Conservation (phyloP, 2,113 vertebrate species). For the Enhydra lutris region DNA sequence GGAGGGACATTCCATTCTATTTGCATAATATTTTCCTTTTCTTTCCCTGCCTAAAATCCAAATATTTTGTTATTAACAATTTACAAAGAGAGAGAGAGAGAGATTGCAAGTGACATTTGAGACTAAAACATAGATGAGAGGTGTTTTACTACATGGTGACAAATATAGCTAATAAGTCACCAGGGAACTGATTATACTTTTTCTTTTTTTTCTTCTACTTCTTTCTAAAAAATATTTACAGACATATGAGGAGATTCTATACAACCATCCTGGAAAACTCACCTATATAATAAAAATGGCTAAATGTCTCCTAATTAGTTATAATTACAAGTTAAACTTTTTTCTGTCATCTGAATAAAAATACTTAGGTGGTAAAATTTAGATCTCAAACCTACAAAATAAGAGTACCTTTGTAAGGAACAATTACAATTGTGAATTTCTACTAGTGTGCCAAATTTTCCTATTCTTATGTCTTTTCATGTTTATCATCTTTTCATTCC, state of each 20-base stretch:
- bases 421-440: background rate
- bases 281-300: background rate
- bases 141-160: slow-evolving; percentile 24
- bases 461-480: background rate
- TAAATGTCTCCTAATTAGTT: background rate
- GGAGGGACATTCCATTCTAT: slow-evolving; percentile 43
- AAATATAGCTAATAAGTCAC: background rate
- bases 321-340: background rate
- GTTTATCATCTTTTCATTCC: background rate
- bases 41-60: background rate
- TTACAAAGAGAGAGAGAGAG: slow-evolving; percentile 4
- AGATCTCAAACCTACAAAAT: background rate
- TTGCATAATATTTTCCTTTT: slow-evolving; percentile 55
- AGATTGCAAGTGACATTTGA: slow-evolving; percentile 58
- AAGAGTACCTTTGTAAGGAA: background rate
- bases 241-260: background rate
- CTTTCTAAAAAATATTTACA: background rate
- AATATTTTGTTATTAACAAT: slow-evolving; percentile 65
- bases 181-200: background rate
- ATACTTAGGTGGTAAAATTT: background rate
- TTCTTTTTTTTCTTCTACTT: background rate
- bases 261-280: background rate
- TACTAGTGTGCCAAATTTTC: background rate
- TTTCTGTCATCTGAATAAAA: background rate
- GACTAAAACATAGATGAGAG: slow-evolving; percentile 43